Evolutionary conservation across 2,113 vertebrate species (phyloP).

Genomic region (Podarcis muralis): DNA sequence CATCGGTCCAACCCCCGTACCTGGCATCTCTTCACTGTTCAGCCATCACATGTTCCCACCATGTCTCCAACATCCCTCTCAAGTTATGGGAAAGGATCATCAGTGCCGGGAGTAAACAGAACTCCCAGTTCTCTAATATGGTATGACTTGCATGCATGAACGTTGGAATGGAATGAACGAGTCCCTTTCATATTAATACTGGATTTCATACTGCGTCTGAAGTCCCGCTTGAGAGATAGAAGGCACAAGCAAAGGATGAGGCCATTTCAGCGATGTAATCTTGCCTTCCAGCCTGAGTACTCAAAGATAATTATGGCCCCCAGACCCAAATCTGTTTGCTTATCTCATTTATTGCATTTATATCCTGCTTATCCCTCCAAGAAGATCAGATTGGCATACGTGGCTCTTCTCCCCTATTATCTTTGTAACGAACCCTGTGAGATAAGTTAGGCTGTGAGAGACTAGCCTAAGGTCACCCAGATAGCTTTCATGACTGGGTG

Average conservation of each 20-base stretch:
- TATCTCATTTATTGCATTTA: neutral
- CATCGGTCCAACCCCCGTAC: conserved; percentile 91
- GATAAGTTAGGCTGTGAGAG: too few relatives aligned
- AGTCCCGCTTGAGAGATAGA: neutral
- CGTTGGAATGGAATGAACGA: neutral
- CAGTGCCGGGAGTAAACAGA: conserved; percentile 85
- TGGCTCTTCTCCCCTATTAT: too few relatives aligned
- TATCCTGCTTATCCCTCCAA: too few relatives aligned
- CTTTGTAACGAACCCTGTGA: too few relatives aligned
- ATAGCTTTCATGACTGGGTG: too few relatives aligned
- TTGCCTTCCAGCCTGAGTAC: neutral
- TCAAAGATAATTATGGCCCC: neutral
- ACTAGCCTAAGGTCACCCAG: too few relatives aligned
- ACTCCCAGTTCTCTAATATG: conserved; percentile 87
- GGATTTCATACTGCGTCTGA: neutral
- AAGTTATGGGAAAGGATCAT: conserved; percentile 94
- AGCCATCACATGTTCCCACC: conserved; percentile 97
- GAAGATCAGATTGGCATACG: too few relatives aligned
- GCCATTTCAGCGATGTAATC: neutral
- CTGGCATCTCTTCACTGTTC: conserved; percentile 96
- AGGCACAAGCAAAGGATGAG: neutral
- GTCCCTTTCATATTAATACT: neutral
- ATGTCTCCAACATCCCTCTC: conserved; percentile 92
- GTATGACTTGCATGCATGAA: conserved; percentile 68
- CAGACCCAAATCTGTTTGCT: neutral